Base-by-base conservation (phyloP, 2,888 invertebrate genomes). In the Habrosyne pyritoides region DNA sequence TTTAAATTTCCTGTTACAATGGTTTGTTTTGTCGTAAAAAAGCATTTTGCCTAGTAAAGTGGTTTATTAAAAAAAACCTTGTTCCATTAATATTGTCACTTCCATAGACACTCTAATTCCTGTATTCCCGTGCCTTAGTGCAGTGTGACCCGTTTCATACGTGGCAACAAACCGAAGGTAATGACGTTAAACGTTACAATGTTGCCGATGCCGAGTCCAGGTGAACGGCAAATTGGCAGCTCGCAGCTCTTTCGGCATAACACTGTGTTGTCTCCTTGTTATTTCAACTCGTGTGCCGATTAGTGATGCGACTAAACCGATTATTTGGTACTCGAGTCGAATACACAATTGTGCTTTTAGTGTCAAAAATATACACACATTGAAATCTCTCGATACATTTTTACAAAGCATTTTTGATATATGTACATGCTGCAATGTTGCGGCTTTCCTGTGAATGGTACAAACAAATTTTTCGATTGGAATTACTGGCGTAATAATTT, bases 171-270 rank as follows among this genome's bases (percentile, higher is more conserved):
- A 73, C 72, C 71, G 56, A 63, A 28, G 64, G 70, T 78, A 81
- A 83, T 71, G 69, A 68, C 64, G 74, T 75, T 75, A 77, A 73
- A 67, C 53, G 66, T 61, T 69, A 81, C 81, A 79, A 70, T 79
- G 78, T 77, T 67, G 65, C 62, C 52, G 53, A 58, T 65, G 58
- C 57, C 50, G 50, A 64, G 61, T 56, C 63, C 69, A 72, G 71
- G 66, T 75, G 75, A 73, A 74, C 69, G 66, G 69, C 65, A 79
- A 83, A 81, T 81, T 82, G 79, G 72, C 42, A 18, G 42, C 18
- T 42, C 42, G 42, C 67, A 71, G 73, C 71, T 75, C 71, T 77
- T 75, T 73, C 63, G 64, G 55, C 42, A 54, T 57, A 65, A 58
- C 61, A 55, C 54, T 61, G 55, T 67, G 65, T 56, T 61, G 64